These are phyloP conservation scores for Yponomeuta sedellus DNA, from an alignment of 2,888 invertebrate species.

Conservation along the genomic window DNA sequence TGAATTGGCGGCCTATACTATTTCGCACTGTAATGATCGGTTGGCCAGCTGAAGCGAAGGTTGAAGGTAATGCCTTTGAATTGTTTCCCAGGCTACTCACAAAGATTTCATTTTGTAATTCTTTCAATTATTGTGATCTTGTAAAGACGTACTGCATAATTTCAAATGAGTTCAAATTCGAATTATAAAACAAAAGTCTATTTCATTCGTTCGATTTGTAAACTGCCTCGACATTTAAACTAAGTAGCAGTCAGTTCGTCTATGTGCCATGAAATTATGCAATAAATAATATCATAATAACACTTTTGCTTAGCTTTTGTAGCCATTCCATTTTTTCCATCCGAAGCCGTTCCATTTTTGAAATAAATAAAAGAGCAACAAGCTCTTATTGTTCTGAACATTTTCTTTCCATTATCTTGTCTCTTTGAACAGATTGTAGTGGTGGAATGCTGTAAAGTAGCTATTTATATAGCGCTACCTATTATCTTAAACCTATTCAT, in stretches of 20 bases:
- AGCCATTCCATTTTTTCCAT: too few species aligned
- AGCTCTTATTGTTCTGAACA: neutral
- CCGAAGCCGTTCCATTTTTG: too few species aligned
- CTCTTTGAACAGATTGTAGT: neutral
- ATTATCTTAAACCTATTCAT: neutral
- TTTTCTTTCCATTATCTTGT: neutral
- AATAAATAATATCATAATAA: too few species aligned
- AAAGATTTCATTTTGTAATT: constrained; percentile 1
- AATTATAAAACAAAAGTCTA: neutral
- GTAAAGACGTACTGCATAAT: neutral
- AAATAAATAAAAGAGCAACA: too few species aligned
- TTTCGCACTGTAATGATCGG: constrained; percentile 8
- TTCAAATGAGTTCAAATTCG: neutral
- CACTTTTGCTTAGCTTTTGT: too few species aligned
- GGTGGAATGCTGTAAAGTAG: neutral
- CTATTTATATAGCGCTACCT: neutral
- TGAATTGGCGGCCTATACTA: neutral
- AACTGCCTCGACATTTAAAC: neutral
- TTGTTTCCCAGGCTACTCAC: constrained; percentile 11
- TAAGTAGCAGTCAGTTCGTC: too few species aligned
- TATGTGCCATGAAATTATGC: too few species aligned
- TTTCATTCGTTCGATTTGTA: neutral
- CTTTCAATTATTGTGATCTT: neutral
- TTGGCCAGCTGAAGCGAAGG: neutral
- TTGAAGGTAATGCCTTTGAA: neutral